These are phyloP conservation scores for Gortyna flavago DNA, from an alignment of 2,888 invertebrate species.

Conservation along the genomic window DNA sequence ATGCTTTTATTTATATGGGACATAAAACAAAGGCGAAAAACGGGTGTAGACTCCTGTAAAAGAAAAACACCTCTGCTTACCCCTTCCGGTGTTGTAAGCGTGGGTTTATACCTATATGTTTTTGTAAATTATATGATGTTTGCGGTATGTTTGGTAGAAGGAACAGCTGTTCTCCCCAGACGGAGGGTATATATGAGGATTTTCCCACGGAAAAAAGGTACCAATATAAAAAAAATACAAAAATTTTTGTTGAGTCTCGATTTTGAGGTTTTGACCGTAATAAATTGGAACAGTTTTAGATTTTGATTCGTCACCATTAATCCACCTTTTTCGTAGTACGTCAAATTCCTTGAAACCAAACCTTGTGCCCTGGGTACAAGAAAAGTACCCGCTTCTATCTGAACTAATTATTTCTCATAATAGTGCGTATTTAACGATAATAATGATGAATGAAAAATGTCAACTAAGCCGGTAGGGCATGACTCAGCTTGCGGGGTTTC, in stretches of 20 bases:
- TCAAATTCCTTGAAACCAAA: conserved; percentile 31
- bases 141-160: too few species aligned
- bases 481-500: conserved; percentile 35
- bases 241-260: not conserved
- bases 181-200: too few species aligned
- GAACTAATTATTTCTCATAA: not conserved
- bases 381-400: conserved; percentile 40
- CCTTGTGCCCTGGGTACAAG: conserved; percentile 23
- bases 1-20: not conserved
- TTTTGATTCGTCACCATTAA: not conserved
- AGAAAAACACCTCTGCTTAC: not conserved
- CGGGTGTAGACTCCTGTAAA: not conserved
- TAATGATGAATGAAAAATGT: conserved; percentile 40
- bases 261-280: not conserved
- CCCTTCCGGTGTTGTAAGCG: too few species aligned
- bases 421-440: conserved; percentile 11
- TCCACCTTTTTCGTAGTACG: not conserved
- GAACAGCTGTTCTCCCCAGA: too few species aligned
- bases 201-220: too few species aligned
- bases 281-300: not conserved
- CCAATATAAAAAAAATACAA: not conserved
- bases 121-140: too few species aligned
- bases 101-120: too few species aligned
- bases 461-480: not conserved
- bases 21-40: not conserved